phyloP scores from a whole-genome alignment of 2,113 vertebrate species.

The Festucalex cinctus region DNA sequence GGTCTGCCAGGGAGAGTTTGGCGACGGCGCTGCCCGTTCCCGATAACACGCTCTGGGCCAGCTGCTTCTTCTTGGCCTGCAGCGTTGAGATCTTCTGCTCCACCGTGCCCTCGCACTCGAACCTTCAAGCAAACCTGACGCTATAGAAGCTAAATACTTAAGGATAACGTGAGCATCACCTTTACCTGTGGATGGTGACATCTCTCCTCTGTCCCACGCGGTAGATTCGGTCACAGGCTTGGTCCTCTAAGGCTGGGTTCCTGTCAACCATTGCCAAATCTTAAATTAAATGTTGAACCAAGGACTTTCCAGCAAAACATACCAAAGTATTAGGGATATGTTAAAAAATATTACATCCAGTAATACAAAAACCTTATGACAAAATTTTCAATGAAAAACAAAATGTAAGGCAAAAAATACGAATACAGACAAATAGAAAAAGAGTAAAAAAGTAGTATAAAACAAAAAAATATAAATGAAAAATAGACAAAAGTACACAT shows the following conservation, averaged over 20 bases:
- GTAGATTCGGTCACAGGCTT: conserved; percentile 95
- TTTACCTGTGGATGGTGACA: conserved; percentile 91
- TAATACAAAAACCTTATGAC: no score
- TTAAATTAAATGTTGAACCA: no score
- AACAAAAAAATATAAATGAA: no score
- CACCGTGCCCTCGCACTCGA: conserved; percentile 88
- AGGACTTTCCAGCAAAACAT: no score
- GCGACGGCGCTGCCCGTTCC: conserved; percentile 78
- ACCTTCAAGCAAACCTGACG: conserved; percentile 67
- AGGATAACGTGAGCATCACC: neutral
- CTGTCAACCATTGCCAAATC: conserved; percentile 55
- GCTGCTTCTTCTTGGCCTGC: conserved; percentile 86
- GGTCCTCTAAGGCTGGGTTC: conserved; percentile 95
- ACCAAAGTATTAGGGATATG: no score
- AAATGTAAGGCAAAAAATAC: no score
- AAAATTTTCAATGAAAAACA: no score
- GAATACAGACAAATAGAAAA: no score
- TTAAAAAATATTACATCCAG: no score
- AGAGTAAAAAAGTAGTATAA: no score
- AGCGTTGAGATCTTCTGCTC: conserved; percentile 92
- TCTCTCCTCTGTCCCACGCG: conserved; percentile 86
- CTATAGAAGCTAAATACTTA: neutral
- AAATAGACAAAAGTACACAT: no score
- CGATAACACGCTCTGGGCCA: conserved; percentile 88
- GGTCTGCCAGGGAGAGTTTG: conserved; percentile 89